Percentiles rank a stretch among this genome's conserved stretches.
Evolutionary conservation across 2,888 invertebrate genomes (phyloP).

Genomic region (Orthosia incerta): DNA sequence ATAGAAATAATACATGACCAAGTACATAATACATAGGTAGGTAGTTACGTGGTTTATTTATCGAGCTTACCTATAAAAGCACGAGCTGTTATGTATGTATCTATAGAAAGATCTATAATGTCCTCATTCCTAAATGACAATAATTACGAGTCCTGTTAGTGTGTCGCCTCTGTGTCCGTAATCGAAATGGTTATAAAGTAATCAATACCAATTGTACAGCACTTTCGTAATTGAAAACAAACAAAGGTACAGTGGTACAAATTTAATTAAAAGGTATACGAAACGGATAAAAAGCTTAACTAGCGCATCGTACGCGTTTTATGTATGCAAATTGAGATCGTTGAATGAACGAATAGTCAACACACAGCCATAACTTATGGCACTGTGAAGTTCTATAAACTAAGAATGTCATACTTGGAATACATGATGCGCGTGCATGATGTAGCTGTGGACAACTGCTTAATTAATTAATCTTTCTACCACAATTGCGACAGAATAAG

Average conservation of each 20-base stretch:
- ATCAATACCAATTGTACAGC: constrained; percentile 46
- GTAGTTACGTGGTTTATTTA: constrained; percentile 17
- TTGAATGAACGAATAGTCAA: constrained; percentile 42
- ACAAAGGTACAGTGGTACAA: constrained; percentile 43
- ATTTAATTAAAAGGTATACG: constrained; percentile 42
- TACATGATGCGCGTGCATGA: constrained; percentile 24
- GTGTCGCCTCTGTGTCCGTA: constrained; percentile 21
- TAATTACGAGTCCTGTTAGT: constrained; percentile 24
- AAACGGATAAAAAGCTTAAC: constrained; percentile 37
- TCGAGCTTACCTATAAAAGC: constrained; percentile 17
- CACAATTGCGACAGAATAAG: neutral
- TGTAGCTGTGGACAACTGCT: constrained; percentile 18
- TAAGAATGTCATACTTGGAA: constrained; percentile 41
- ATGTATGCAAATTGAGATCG: constrained; percentile 58
- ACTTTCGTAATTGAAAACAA: constrained; percentile 52
- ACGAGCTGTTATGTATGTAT: neutral
- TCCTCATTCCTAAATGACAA: constrained; percentile 22
- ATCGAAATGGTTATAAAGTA: constrained; percentile 35
- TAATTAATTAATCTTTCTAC: constrained; percentile 34
- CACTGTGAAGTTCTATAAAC: constrained; percentile 24
- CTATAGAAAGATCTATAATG: constrained; percentile 21
- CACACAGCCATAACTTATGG: constrained; percentile 37
- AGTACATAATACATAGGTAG: constrained; percentile 8
- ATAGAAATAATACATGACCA: constrained; percentile 2
- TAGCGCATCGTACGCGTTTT: constrained; percentile 43